Conservation (phyloP, 1,140 invertebrate species). For the Apis dorsata region DNA sequence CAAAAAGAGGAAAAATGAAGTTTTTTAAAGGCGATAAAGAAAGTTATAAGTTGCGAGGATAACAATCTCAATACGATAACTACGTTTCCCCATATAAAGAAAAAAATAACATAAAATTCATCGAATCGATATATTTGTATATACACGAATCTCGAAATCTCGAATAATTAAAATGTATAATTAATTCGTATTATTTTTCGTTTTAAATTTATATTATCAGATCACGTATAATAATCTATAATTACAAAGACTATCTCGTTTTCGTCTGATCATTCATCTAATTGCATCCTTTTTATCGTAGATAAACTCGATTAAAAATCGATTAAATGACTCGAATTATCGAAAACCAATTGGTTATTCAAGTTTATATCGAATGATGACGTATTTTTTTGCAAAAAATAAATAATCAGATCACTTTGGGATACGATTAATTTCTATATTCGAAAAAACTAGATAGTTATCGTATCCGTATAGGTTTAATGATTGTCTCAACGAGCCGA, state of each 20-base stretch:
- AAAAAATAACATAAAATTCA: no score
- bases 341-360: not conserved
- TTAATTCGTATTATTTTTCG: not conserved
- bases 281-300: not conserved
- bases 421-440: conserved; percentile 11
- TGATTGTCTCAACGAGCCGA: not conserved
- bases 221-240: conserved; percentile 13
- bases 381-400: not conserved
- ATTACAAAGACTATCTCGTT: not conserved
- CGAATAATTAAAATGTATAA: not conserved
- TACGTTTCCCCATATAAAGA: not conserved
- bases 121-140: no score
- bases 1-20: no score
- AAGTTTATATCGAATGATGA: no score
- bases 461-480: not conserved
- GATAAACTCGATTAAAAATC: not conserved
- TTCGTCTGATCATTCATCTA: not conserved
- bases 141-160: not conserved
- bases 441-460: not conserved
- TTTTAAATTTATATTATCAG: not conserved
- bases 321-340: conserved; percentile 13
- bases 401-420: not conserved
- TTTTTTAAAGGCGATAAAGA: no score
- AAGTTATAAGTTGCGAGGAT: not conserved
- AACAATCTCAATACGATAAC: conserved; percentile 24